These are phyloP conservation scores for Crotalus viridis DNA, from an alignment of 2,113 vertebrate species.

Conservation along the genomic window DNA sequence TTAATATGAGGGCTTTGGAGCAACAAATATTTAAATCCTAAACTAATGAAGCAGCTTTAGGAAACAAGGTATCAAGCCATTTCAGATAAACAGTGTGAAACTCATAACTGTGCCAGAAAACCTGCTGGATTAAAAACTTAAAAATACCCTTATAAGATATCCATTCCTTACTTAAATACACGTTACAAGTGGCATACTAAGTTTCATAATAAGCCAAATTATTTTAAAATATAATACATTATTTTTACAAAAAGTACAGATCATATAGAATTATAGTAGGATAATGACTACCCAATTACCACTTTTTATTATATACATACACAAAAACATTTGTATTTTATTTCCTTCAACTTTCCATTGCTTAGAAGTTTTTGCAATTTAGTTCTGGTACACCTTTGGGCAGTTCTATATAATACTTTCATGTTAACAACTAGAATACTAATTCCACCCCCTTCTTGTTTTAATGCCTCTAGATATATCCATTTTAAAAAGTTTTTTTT, in stretches of 20 bases:
- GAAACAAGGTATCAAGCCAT: neutral
- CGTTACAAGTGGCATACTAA: constrained; percentile 17
- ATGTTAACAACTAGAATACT: neutral
- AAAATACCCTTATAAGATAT: constrained; percentile 4
- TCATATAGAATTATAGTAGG: neutral
- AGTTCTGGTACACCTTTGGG: neutral
- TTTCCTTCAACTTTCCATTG: constrained; percentile 32
- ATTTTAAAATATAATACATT: constrained; percentile 34
- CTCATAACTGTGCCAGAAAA: neutral
- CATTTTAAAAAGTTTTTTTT: neutral
- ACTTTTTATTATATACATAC: neutral
- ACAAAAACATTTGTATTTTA: neutral
- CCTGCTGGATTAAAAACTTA: neutral
- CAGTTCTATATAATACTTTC: neutral
- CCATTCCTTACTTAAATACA: constrained; percentile 17
- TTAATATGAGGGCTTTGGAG: constrained; percentile 36
- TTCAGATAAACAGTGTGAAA: constrained; percentile 8
- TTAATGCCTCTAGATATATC: neutral
- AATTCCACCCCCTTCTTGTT: neutral
- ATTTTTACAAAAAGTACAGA: constrained; percentile 19
- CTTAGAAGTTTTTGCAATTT: constrained; percentile 9
- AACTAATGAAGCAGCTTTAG: constrained; percentile 28
- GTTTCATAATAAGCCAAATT: neutral
- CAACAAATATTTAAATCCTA: constrained; percentile 29
- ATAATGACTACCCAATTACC: constrained; percentile 26